A percentile compares a stretch with the other conserved stretches of the same genome.
Conservation (phyloP, 2,797 vertebrate species). For the Leptoclinus maculatus region DNA sequence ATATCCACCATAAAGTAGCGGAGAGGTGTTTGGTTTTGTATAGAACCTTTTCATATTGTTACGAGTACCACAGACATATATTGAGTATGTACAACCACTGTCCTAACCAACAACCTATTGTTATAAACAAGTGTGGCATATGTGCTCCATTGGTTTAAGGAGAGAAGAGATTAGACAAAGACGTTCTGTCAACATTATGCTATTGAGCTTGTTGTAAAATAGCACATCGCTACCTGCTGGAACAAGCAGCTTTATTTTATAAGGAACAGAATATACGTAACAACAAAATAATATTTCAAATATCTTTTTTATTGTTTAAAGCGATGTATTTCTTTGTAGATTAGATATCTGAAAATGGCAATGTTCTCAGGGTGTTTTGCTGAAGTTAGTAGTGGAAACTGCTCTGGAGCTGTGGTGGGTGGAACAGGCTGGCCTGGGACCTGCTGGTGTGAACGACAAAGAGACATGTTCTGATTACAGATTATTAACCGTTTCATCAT, state of each 20-base stretch:
- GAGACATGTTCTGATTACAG: conserved; percentile 4
- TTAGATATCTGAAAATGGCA: not conserved
- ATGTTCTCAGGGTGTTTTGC: conserved; percentile 65
- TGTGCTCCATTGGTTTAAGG: not conserved
- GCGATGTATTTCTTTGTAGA: not conserved
- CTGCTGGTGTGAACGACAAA: conserved; percentile 64
- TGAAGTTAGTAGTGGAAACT: conserved; percentile 49
- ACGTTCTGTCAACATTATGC: not conserved
- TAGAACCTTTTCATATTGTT: not conserved
- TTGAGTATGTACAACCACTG: not conserved
- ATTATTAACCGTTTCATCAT: not conserved
- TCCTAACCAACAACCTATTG: not conserved
- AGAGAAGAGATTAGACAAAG: not conserved
- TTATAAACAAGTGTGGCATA: not conserved
- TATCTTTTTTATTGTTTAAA: not conserved
- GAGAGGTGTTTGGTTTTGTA: not conserved
- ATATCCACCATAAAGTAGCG: not conserved
- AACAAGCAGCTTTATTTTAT: conserved; percentile 21
- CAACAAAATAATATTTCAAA: conserved; percentile 6
- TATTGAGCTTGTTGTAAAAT: not conserved
- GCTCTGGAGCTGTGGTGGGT: conserved; percentile 68
- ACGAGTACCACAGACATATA: not conserved
- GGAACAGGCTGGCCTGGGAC: conserved; percentile 75
- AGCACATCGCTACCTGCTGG: not conserved
- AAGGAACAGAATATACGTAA: conserved; percentile 3